Evolutionary conservation across 2,888 invertebrate genomes (phyloP), one percentile per base, ranked within the genome.

Genomic region (Chaetogeoica ovagalla): DNA sequence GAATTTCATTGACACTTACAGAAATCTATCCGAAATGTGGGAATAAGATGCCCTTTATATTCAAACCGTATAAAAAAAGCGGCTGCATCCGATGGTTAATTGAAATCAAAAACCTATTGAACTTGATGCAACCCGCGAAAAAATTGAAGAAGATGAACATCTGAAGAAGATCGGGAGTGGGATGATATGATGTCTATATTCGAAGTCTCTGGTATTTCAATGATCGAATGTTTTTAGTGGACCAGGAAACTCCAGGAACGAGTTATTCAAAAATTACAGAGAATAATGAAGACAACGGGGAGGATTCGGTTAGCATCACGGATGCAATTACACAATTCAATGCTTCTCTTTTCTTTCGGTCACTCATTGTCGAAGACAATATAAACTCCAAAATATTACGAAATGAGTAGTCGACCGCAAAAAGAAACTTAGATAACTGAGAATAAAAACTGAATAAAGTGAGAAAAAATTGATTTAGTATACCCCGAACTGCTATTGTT

Each of bases 171-270:
- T 65, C 65, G 11, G n/a, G 65, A 19, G 65, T 11, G 37, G 65
- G 65, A 65, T n/a, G 39, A 17, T 19, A 65, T 11, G 65, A 65
- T 65, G 65, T 65, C 19, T 65, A 65, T 65, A 39, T 65, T 39
- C 65, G 39, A 65, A 65, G n/a, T n/a, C 65, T 65, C 39, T 65
- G 65, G 65, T 65, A 65, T 39, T 65, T 39, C 5, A 39, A 65
- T n/a, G 37, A 39, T 39, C n/a, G n/a, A 1, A 39, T 19, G 8
- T 65, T 65, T 39, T 39, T 65, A n/a, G 39, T 39, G 13, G 39
- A 65, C n/a, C 65, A 65, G 13, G 65, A 65, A 65, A 39, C 65
- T 39, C 65, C 21, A 2, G 59, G n/a, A 19, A 21, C 65, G 63
- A 63, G 63, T 63, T 2, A 63, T 8, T 63, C 37, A 63, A 63